A percentile compares a stretch with the other conserved stretches of the same genome.
Evolutionary conservation across 1,140 invertebrate genomes (phyloP).

Genomic region (Vanessa tameamea): DNA sequence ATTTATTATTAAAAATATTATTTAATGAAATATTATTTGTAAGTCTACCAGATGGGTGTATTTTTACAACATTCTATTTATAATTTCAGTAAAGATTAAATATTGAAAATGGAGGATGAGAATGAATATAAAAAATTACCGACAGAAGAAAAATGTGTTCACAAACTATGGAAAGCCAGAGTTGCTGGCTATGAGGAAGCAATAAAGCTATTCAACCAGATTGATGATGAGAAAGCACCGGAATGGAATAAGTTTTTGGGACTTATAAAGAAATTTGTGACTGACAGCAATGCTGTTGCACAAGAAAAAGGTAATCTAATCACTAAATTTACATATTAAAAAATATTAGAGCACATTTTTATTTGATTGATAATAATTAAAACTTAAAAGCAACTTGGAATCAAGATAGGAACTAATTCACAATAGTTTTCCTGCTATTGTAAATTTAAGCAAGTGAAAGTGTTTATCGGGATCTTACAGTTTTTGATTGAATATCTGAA

Average conservation of each 20-base stretch:
- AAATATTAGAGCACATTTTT: conserved; percentile 4
- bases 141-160: conserved; percentile 93
- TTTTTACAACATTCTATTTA: not conserved
- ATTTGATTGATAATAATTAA: not conserved
- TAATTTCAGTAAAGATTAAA: conserved; percentile 15
- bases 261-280: conserved; percentile 97
- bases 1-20: no score
- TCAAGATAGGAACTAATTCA: no score
- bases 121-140: conserved; percentile 95
- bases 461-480: not conserved
- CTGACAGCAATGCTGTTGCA: conserved; percentile 96
- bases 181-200: conserved; percentile 96
- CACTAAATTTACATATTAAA: not conserved
- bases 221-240: conserved; percentile 94
- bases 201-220: conserved; percentile 91
- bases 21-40: not conserved
- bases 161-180: conserved; percentile 98
- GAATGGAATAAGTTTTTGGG: conserved; percentile 96
- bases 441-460: not conserved
- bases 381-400: no score
- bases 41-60: no score
- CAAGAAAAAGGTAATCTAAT: conserved; percentile 92
- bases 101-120: conserved; percentile 89
- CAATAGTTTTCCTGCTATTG: no score
- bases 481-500: not conserved